A percentile compares a stretch with the other conserved stretches of the same genome.
phyloP scores from a whole-genome alignment of 1,140 invertebrate genomes.

The Drosophila rhopaloa region DNA sequence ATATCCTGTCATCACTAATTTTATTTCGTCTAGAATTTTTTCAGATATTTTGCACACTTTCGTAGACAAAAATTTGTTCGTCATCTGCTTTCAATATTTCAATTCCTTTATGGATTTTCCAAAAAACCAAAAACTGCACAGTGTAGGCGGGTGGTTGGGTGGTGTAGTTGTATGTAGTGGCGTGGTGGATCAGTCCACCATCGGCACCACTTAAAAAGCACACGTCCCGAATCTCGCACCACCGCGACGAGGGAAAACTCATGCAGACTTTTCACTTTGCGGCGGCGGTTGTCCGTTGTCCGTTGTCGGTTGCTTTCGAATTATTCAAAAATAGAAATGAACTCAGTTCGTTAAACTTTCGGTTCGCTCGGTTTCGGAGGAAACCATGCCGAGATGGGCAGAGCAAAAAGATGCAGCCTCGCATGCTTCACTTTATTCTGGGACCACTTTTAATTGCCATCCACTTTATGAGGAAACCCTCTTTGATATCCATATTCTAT shows the following conservation, averaged over 20 bases:
- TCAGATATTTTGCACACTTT: conserved; percentile 35
- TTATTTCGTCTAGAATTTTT: conserved; percentile 5
- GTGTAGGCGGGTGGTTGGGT: conserved; percentile 55
- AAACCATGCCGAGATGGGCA: conserved; percentile 58
- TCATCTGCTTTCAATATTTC: conserved; percentile 58
- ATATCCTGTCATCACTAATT: conserved; percentile 12
- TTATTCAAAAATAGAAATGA: conserved; percentile 85
- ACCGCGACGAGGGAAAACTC: conserved; percentile 49
- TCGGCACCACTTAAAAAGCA: conserved; percentile 51
- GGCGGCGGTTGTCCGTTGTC: conserved; percentile 30
- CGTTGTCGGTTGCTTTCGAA: conserved; percentile 63
- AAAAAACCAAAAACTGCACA: conserved; percentile 67
- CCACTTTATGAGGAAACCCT: conserved; percentile 36
- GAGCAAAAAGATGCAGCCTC: conserved; percentile 29
- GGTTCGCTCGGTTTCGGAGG: conserved; percentile 41
- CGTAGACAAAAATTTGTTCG: conserved; percentile 16
- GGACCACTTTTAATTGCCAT: conserved; percentile 58
- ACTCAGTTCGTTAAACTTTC: conserved; percentile 85
- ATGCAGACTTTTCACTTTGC: conserved; percentile 79
- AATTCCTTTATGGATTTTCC: conserved; percentile 54
- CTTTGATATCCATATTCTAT: conserved; percentile 31
- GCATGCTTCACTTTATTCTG: conserved; percentile 43
- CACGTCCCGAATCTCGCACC: conserved; percentile 52
- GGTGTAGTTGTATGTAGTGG: conserved; percentile 21
- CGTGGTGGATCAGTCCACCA: conserved; percentile 54